Conservation (phyloP, 2,797 vertebrate genomes). For the Brachyalestes nurse region DNA sequence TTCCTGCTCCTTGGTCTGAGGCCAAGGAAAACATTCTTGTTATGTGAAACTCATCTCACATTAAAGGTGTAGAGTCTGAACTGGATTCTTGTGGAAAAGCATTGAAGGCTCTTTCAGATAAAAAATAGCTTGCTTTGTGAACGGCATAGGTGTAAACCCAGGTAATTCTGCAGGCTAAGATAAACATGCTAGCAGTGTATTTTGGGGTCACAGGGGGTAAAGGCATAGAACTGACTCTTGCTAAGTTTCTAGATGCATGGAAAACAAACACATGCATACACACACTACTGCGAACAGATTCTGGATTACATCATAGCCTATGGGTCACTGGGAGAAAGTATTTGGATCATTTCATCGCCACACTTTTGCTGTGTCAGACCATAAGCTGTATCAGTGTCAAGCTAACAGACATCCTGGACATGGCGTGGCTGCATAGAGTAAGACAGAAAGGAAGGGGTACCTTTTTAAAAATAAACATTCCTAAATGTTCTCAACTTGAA, state of each 20-base stretch:
- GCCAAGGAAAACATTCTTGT: constrained; percentile 79
- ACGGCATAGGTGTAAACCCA: background rate
- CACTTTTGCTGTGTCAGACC: constrained; percentile 34
- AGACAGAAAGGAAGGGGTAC: background rate
- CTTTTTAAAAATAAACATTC: background rate
- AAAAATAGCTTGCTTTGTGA: background rate
- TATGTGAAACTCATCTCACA: constrained; percentile 70
- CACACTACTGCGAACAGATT: constrained; percentile 71
- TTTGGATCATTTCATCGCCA: constrained; percentile 48
- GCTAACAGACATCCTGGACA: too few relatives aligned
- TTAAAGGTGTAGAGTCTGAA: constrained; percentile 40
- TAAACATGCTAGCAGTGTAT: constrained; percentile 42
- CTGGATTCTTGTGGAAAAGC: constrained; percentile 13
- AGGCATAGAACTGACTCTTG: background rate
- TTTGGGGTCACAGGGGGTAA: constrained; percentile 46
- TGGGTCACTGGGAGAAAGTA: constrained; percentile 43
- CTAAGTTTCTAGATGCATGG: background rate
- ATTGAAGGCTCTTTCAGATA: background rate
- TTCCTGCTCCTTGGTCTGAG: constrained; percentile 73
- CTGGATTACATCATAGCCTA: constrained; percentile 79
- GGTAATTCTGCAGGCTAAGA: constrained; percentile 12
- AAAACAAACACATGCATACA: constrained; percentile 64
- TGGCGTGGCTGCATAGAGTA: too few relatives aligned
- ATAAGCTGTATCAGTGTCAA: background rate
- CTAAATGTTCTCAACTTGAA: background rate